These are phyloP conservation scores for Drosophila willistoni DNA, from an alignment of 1,140 invertebrate genomes.

Conservation along the genomic window DNA sequence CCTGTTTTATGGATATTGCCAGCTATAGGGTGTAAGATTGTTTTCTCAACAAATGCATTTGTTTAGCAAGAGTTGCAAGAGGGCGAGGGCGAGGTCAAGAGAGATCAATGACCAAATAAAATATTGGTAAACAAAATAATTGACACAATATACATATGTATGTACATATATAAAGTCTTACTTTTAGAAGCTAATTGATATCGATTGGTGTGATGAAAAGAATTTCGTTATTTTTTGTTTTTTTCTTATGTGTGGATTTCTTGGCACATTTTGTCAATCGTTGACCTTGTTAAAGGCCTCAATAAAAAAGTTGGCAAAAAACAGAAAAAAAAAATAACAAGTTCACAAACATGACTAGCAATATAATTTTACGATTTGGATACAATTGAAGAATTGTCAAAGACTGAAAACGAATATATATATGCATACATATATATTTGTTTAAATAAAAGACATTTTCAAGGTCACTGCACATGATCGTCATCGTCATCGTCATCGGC, in stretches of 20 bases:
- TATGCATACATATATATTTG: neutral
- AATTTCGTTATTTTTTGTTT: neutral
- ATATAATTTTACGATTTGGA: conserved; percentile 67
- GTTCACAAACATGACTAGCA: conserved; percentile 61
- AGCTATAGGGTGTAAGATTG: conserved; percentile 10
- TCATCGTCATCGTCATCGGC: conserved; percentile 21
- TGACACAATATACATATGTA: conserved; percentile 1
- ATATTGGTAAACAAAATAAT: conserved; percentile 44
- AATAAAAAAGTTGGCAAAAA: conserved; percentile 62
- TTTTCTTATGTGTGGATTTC: neutral
- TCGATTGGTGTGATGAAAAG: neutral
- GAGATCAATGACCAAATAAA: conserved; percentile 48
- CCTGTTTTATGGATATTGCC: neutral
- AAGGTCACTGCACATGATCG: conserved; percentile 63
- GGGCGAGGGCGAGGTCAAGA: no score
- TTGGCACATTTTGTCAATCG: conserved; percentile 14
- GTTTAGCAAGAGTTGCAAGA: conserved; percentile 23
- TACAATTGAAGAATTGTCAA: conserved; percentile 78
- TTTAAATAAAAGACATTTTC: conserved; percentile 28
- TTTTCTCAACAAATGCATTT: conserved; percentile 6
- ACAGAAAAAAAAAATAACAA: conserved; percentile 21
- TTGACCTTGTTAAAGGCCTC: conserved; percentile 27
- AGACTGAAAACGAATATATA: conserved; percentile 43
- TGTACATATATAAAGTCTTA: neutral
- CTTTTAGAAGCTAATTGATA: neutral